phyloP scores from a whole-genome alignment of 2,888 invertebrate species.

The Azorinus chamasolen region DNA sequence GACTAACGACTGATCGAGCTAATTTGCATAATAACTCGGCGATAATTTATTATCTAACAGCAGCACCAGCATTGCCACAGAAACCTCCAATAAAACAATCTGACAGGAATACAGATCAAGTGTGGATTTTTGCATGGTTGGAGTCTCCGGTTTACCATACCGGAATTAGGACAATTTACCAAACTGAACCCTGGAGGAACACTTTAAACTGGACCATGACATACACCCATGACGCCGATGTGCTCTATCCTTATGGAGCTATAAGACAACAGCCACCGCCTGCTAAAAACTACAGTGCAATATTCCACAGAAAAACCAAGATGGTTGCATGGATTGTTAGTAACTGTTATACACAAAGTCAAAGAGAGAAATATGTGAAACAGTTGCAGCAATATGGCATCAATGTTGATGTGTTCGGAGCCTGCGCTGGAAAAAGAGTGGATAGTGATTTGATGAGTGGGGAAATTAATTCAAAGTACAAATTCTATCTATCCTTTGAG shows the following conservation, averaged over 20 bases:
- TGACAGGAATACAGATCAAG: constrained; percentile 12
- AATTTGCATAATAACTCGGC: too few relatives aligned
- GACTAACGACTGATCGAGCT: too few relatives aligned
- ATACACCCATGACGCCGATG: constrained; percentile 14
- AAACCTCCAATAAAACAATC: too few relatives aligned
- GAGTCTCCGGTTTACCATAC: too few relatives aligned
- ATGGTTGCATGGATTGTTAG: constrained; percentile 22
- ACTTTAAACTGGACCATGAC: constrained; percentile 26
- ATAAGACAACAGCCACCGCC: background rate
- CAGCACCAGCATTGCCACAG: too few relatives aligned
- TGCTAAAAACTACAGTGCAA: constrained; percentile 7
- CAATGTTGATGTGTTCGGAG: constrained; percentile 2
- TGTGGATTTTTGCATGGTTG: constrained; percentile 2
- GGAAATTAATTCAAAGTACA: constrained; percentile 64
- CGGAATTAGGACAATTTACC: background rate
- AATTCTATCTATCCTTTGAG: too few relatives aligned
- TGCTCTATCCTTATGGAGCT: constrained; percentile 6
- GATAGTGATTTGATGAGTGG: background rate
- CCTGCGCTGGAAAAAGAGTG: background rate
- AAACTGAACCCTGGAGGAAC: background rate
- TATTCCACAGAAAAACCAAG: too few relatives aligned
- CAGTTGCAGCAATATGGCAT: background rate
- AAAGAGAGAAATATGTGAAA: constrained; percentile 3
- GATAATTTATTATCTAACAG: too few relatives aligned
- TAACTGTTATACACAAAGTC: background rate